Conservation (phyloP, 2,888 invertebrate genomes). For the Drosophila austrosaltans region DNA sequence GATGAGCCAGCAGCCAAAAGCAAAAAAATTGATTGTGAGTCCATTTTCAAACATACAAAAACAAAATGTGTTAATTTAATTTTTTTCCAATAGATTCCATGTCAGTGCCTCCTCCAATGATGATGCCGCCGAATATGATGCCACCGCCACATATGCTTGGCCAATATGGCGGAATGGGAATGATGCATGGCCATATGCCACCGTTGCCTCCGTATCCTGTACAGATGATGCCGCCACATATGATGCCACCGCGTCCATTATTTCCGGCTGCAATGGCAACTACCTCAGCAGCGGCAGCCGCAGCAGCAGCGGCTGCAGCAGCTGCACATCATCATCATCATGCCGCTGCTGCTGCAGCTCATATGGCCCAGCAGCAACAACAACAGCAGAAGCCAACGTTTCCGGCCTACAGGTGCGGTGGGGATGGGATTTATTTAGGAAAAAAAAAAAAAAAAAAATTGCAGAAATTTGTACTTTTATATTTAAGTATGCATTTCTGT, state of each 20-base stretch:
- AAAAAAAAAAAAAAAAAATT: background rate
- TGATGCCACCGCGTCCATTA: conserved; percentile 88
- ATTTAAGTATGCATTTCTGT: too few relatives aligned
- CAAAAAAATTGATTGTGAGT: conserved; percentile 84
- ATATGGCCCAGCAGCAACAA: conserved; percentile 79
- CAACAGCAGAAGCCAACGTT: conserved; percentile 88
- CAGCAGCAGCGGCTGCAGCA: conserved; percentile 57
- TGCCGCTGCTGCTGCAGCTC: conserved; percentile 70
- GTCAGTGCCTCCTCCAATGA: conserved; percentile 85
- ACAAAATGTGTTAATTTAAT: too few relatives aligned
- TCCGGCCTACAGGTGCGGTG: conserved; percentile 89
- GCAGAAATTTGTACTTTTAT: background rate
- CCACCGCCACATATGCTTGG: conserved; percentile 86
- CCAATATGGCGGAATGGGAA: conserved; percentile 86
- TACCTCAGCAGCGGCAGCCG: conserved; percentile 86
- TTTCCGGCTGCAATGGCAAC: conserved; percentile 90
- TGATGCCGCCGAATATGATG: conserved; percentile 86
- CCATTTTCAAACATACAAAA: background rate
- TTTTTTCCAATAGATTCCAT: conserved; percentile 70
- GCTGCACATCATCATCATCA: conserved; percentile 58
- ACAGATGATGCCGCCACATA: conserved; percentile 86
- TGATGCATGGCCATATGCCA: conserved; percentile 88
- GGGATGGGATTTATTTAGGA: background rate
- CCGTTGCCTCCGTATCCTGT: conserved; percentile 90
- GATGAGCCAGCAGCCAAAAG: conserved; percentile 91